These are phyloP conservation scores for Arion vulgaris DNA, from an alignment of 1,140 invertebrate genomes.

Conservation along the genomic window DNA sequence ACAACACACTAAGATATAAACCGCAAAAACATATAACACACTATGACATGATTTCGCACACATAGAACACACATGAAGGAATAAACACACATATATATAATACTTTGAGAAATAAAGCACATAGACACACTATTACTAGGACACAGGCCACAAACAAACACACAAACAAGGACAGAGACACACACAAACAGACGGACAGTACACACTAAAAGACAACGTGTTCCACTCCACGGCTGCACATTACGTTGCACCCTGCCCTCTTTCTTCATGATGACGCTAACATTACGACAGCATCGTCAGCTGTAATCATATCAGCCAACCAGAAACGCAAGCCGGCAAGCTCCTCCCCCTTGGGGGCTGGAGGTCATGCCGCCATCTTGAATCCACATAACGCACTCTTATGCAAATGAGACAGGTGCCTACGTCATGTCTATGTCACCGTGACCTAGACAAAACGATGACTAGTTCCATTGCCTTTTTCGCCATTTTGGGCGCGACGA, in stretches of 20 bases:
- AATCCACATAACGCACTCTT: neutral
- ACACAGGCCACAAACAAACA: neutral
- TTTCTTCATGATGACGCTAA: neutral
- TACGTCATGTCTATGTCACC: constrained; percentile 2
- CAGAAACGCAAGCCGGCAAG: neutral
- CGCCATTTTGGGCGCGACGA: neutral
- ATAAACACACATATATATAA: too few species aligned
- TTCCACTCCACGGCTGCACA: neutral
- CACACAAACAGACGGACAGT: neutral
- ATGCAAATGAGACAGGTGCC: constrained; percentile 8
- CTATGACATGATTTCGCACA: too few species aligned
- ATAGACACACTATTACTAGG: too few species aligned
- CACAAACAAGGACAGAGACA: neutral
- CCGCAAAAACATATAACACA: too few species aligned
- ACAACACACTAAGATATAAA: too few species aligned
- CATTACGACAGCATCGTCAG: neutral
- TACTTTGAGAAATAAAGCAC: too few species aligned
- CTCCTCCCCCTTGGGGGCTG: neutral
- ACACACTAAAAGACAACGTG: neutral
- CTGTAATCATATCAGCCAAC: neutral
- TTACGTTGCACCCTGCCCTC: neutral
- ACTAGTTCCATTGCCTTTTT: neutral
- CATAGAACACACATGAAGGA: too few species aligned
- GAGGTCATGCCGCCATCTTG: neutral
- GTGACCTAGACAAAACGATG: neutral